Percentiles rank a stretch among this genome's conserved stretches.
Evolutionary conservation across 1,140 invertebrate genomes (phyloP).

Genomic region (Bombus vancouverensis): DNA sequence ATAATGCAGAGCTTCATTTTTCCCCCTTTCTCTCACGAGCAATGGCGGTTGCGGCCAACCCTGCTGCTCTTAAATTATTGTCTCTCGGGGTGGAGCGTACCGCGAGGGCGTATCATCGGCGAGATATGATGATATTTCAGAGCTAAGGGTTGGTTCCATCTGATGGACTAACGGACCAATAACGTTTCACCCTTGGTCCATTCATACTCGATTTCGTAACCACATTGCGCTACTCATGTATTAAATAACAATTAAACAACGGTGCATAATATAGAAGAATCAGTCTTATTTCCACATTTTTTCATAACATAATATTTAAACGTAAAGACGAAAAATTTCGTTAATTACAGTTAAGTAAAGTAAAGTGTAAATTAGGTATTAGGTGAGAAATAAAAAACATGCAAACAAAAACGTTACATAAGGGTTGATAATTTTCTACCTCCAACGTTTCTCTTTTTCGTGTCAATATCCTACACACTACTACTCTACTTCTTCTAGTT

Average conservation of each 20-base stretch:
- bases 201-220: conserved; percentile 72
- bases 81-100: conserved; percentile 76
- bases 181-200: conserved; percentile 54
- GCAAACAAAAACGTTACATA: background rate
- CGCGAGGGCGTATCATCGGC: conserved; percentile 76
- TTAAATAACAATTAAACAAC: no score
- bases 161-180: conserved; percentile 73
- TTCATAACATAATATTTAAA: background rate
- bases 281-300: background rate
- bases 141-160: conserved; percentile 68
- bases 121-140: conserved; percentile 80
- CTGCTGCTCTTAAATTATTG: conserved; percentile 77
- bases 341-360: no score
- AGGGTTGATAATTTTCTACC: background rate
- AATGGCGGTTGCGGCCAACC: conserved; percentile 51
- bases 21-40: conserved; percentile 24
- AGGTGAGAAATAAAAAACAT: no score
- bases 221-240: conserved; percentile 17
- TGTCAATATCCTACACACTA: background rate
- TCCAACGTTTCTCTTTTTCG: background rate
- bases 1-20: conserved; percentile 8
- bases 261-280: background rate
- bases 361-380: no score
- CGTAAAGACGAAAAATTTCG: no score
- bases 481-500: background rate